Conservation (phyloP, 2,113 vertebrate genomes). For the Sclerurus mexicanus region DNA sequence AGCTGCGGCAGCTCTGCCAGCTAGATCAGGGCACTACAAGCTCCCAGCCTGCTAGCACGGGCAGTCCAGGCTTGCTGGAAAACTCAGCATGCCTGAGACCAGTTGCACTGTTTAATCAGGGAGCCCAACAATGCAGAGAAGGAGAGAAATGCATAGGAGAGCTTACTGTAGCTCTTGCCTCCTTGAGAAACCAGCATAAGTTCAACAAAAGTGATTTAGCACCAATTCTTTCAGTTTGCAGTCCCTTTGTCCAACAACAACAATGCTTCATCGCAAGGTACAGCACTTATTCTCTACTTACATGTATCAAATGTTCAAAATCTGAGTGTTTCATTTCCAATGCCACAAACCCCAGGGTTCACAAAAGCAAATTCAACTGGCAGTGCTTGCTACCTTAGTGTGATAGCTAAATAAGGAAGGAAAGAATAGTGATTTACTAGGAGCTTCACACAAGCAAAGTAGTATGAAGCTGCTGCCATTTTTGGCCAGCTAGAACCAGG, state of each 20-base stretch:
- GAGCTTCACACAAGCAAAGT: neutral
- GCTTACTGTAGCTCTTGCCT: neutral
- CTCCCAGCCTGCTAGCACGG: neutral
- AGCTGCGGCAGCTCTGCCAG: neutral
- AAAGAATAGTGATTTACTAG: neutral
- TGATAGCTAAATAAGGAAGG: neutral
- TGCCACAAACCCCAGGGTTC: neutral
- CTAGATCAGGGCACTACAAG: neutral
- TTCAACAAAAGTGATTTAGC: neutral
- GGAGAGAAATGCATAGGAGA: neutral
- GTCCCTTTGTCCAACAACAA: neutral
- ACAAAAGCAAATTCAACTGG: neutral
- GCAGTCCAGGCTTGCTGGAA: neutral
- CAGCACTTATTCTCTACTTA: neutral
- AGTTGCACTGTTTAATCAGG: neutral
- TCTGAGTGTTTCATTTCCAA: neutral
- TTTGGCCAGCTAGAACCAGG: neutral
- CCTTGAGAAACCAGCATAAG: neutral
- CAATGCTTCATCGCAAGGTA: neutral
- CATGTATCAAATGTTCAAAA: neutral
- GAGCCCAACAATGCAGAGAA: rapidly evolving
- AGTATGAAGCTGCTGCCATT: neutral
- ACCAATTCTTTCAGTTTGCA: neutral
- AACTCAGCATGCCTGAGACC: neutral
- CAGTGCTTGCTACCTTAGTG: neutral